Evolutionary conservation across 1,140 invertebrate species (phyloP).

Genomic region (Laupala kohalensis): DNA sequence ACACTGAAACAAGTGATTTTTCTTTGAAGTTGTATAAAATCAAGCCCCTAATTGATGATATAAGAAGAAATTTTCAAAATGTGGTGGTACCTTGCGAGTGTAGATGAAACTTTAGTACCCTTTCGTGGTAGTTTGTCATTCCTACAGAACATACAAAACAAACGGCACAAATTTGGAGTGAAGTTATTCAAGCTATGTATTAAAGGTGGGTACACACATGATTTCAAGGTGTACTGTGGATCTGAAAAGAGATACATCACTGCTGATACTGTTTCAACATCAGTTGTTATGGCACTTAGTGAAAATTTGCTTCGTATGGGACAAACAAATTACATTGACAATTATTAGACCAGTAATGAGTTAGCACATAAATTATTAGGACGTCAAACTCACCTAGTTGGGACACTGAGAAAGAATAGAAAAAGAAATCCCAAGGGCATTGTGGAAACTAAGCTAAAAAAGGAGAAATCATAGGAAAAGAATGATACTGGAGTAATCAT

Average conservation of each 20-base stretch:
- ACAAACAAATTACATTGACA: conserved; percentile 19
- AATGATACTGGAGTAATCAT: conserved; percentile 15
- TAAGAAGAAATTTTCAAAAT: conserved; percentile 22
- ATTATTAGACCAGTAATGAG: conserved; percentile 16
- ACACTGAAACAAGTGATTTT: conserved; percentile 16
- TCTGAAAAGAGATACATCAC: conserved; percentile 18
- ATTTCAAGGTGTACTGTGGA: conserved; percentile 24
- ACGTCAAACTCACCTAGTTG: conserved; percentile 14
- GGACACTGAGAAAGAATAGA: conserved; percentile 23
- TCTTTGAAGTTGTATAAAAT: conserved; percentile 24
- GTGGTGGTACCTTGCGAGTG: conserved; percentile 22
- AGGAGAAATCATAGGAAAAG: conserved; percentile 9
- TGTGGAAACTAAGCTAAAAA: conserved; percentile 9
- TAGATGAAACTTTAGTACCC: conserved; percentile 29
- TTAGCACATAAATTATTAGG: conserved; percentile 23
- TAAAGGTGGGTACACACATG: conserved; percentile 24
- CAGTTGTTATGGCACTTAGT: no score
- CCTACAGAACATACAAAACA: conserved; percentile 27
- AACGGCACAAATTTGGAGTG: conserved; percentile 28
- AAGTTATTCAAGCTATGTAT: conserved; percentile 29
- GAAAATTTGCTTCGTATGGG: conserved; percentile 18
- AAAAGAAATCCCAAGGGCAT: conserved; percentile 20
- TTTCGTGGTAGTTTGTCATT: conserved; percentile 27
- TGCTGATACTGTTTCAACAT: no score
- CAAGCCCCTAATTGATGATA: conserved; percentile 19